Conservation (phyloP, 2,113 vertebrate genomes). For the Diphyllodes magnificus region DNA sequence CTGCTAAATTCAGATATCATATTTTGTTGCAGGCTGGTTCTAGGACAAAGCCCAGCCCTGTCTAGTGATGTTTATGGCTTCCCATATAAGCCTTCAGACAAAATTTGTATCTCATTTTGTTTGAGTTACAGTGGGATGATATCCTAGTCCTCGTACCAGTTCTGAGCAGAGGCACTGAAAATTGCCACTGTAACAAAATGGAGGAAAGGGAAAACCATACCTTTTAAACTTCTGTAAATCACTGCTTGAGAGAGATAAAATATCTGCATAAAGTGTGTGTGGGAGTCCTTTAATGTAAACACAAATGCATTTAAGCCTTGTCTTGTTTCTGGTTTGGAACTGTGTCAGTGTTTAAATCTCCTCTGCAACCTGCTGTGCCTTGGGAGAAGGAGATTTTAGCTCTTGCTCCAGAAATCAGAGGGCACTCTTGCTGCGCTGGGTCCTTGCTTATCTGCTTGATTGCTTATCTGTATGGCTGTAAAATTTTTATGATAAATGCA, state of each 20-base stretch:
- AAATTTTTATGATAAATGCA: background rate
- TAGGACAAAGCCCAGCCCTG: conserved; percentile 33
- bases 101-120: conserved; percentile 52
- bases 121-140: conserved; percentile 39
- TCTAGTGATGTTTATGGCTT: conserved; percentile 35
- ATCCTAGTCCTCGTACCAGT: background rate
- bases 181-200: background rate
- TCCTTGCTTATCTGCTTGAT: background rate
- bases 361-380: background rate
- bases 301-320: background rate
- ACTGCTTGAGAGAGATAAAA: background rate
- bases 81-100: conserved; percentile 32
- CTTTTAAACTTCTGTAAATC: conserved; percentile 17
- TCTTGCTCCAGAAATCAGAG: background rate
- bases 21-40: conserved; percentile 36
- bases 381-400: background rate
- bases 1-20: conserved; percentile 24
- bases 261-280: background rate
- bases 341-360: background rate
- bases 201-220: background rate
- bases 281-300: background rate
- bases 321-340: background rate
- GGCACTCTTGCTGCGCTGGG: background rate
- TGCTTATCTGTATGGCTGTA: background rate
- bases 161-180: background rate